phyloP scores from a whole-genome alignment of 2,888 invertebrate species.

The Epinotia brunnichana region DNA sequence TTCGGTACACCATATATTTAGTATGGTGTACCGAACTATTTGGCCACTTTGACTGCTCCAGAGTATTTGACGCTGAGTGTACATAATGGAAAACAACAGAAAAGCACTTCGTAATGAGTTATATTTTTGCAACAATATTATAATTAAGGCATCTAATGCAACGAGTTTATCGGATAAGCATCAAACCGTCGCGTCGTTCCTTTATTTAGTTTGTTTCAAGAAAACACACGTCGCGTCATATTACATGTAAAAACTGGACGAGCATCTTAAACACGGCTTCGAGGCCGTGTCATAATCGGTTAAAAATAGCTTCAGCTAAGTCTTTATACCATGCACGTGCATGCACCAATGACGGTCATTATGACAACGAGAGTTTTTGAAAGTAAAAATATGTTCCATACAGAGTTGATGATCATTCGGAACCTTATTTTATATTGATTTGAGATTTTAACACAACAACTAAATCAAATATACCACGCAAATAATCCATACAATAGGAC shows the following conservation, averaged over 20 bases:
- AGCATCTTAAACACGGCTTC: slow-evolving; percentile 13
- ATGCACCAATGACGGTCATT: slow-evolving; percentile 16
- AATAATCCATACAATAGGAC: no score
- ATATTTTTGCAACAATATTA: not conserved
- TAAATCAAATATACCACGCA: no score
- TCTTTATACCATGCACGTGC: slow-evolving; percentile 39
- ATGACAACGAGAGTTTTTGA: not conserved
- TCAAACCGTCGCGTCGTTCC: not conserved
- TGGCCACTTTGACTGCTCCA: no score
- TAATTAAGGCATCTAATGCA: not conserved
- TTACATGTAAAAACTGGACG: slow-evolving; percentile 23
- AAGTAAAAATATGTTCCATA: not conserved
- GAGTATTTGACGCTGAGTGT: no score
- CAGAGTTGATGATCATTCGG: not conserved
- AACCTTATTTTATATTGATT: no score
- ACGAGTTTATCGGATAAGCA: not conserved
- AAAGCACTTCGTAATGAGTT: not conserved
- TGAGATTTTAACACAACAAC: no score
- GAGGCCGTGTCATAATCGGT: slow-evolving; percentile 31
- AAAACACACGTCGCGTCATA: slow-evolving; percentile 1
- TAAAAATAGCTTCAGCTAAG: slow-evolving; percentile 36
- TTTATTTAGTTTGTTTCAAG: slow-evolving; percentile 1
- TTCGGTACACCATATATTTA: no score
- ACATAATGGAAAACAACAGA: no score
- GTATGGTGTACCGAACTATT: no score